Percentiles rank a stretch among this genome's conserved stretches.
phyloP scores from a whole-genome alignment of 2,888 invertebrate species.

The Thysanoteuthis rhombus region DNA sequence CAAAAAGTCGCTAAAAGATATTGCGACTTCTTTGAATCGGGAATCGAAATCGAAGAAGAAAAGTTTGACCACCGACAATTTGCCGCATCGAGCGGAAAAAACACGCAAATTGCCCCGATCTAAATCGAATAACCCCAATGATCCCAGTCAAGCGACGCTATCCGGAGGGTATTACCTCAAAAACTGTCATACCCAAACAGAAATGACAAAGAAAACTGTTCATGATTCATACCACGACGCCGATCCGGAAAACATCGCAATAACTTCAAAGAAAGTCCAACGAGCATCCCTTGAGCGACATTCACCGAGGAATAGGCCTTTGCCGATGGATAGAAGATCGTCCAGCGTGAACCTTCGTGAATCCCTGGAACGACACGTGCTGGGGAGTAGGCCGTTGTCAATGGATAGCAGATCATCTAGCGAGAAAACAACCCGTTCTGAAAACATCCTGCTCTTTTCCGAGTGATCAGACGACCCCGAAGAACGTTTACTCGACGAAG shows the following conservation, averaged over 20 bases:
- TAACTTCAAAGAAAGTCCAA: not conserved
- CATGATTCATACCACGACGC: not conserved
- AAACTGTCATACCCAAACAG: not conserved
- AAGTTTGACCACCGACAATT: not conserved
- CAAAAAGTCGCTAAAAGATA: not conserved
- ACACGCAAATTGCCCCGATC: not conserved
- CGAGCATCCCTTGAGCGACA: not conserved
- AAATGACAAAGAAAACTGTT: not conserved
- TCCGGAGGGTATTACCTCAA: not conserved
- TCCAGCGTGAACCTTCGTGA: not conserved
- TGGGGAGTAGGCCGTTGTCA: not conserved
- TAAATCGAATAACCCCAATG: not conserved
- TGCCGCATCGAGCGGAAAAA: not conserved
- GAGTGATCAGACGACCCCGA: not conserved
- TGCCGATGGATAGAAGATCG: not conserved
- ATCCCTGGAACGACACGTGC: no score
- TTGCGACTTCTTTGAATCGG: no score
- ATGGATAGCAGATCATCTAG: not conserved
- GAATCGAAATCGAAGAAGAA: not conserved
- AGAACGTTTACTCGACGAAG: not conserved
- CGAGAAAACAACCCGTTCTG: not conserved
- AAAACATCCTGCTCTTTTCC: not conserved
- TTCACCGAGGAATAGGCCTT: no score
- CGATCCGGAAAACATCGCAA: not conserved
- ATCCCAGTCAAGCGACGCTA: not conserved